phyloP scores from a whole-genome alignment of 1,140 invertebrate genomes.

The Marisa cornuarietis region DNA sequence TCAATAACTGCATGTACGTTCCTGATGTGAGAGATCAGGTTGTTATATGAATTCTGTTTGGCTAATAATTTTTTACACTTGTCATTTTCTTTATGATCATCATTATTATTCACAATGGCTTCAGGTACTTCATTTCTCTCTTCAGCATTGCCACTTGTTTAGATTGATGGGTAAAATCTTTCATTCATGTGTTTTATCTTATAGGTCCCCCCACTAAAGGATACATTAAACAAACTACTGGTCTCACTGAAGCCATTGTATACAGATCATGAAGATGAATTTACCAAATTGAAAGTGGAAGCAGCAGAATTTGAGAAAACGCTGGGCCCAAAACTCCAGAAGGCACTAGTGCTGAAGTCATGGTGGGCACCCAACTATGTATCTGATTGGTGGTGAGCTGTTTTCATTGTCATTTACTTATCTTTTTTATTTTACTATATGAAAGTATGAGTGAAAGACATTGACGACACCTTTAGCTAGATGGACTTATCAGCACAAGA shows the following conservation, averaged over 20 bases:
- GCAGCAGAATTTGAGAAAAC: constrained; percentile 66
- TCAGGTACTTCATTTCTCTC: background rate
- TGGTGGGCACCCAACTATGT: constrained; percentile 70
- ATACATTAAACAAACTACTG: constrained; percentile 65
- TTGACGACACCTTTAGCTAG: too few relatives aligned
- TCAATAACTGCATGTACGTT: background rate
- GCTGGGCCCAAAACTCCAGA: constrained; percentile 66
- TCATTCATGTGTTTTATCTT: background rate
- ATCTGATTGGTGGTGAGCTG: constrained; percentile 70
- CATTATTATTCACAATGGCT: background rate
- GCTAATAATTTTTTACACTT: background rate
- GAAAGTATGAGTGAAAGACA: too few relatives aligned
- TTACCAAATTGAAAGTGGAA: constrained; percentile 61
- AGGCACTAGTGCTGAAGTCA: constrained; percentile 67
- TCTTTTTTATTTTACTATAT: too few relatives aligned
- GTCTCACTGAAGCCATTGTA: constrained; percentile 68
- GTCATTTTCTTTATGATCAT: background rate
- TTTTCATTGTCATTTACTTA: too few relatives aligned
- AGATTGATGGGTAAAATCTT: background rate
- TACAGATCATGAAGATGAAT: constrained; percentile 61
- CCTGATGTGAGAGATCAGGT: background rate
- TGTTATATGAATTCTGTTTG: too few relatives aligned
- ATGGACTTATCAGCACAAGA: too few relatives aligned
- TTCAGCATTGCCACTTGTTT: background rate
- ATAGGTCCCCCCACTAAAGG: constrained; percentile 61